A percentile compares a stretch with the other conserved stretches of the same genome.
phyloP scores from a whole-genome alignment of 2,888 invertebrate species.

The Glaucopsyche alexis region DNA sequence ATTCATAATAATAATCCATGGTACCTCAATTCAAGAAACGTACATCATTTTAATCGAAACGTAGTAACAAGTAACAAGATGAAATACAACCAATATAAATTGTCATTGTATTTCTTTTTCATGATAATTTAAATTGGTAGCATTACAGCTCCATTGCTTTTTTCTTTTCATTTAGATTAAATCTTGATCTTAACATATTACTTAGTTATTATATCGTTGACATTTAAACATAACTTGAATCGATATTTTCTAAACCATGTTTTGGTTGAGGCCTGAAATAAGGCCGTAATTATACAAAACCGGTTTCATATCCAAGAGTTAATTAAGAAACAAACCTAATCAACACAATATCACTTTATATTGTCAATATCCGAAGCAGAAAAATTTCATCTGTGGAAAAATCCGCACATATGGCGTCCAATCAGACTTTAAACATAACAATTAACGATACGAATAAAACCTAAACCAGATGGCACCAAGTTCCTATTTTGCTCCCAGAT shows the following conservation, averaged over 20 bases:
- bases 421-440: conserved; percentile 15
- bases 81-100: too few species aligned
- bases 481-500: conserved; percentile 1
- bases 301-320: neutral
- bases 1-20: neutral
- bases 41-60: too few species aligned
- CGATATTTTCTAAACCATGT: too few species aligned
- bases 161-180: too few species aligned
- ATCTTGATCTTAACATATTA: too few species aligned
- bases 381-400: neutral
- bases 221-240: too few species aligned
- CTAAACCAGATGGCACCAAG: conserved; percentile 13
- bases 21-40: neutral
- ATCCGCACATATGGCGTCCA: neutral
- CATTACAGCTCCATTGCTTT: too few species aligned
- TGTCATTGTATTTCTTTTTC: too few species aligned
- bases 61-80: too few species aligned
- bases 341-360: neutral
- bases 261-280: too few species aligned
- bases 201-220: too few species aligned
- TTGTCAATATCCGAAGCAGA: conserved; percentile 1
- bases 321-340: neutral
- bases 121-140: neutral
- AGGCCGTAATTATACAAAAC: too few species aligned
- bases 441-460: conserved; percentile 17